Evolutionary conservation across 2,797 vertebrate species (phyloP).

Genomic region (Phrynocephalus forsythii): DNA sequence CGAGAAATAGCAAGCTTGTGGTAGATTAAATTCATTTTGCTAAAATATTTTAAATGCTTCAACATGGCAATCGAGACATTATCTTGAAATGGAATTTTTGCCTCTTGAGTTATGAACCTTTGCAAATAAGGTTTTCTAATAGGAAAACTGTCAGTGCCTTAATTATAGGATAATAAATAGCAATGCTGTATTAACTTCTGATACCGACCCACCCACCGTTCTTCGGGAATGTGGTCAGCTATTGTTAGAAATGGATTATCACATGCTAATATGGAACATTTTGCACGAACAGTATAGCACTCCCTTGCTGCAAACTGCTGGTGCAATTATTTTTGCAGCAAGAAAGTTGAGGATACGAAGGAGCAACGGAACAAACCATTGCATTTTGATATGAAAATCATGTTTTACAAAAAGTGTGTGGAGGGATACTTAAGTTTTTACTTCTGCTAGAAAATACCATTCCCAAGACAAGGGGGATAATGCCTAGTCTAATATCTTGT

Average conservation of each 20-base stretch:
- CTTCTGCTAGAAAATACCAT: conserved; percentile 66
- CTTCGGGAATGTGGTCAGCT: conserved; percentile 73
- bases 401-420: too few species aligned
- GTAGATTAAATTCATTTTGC: conserved; percentile 58
- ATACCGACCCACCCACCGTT: conserved; percentile 69
- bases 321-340: conserved; percentile 49
- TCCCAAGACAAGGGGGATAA: conserved; percentile 52
- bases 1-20: conserved; percentile 45
- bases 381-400: conserved; percentile 66
- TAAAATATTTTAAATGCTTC: conserved; percentile 49
- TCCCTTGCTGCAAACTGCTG: conserved; percentile 56
- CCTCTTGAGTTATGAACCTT: conserved; percentile 77
- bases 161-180: conserved; percentile 83
- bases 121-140: conserved; percentile 76
- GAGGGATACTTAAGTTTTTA: conserved; percentile 32
- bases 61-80: conserved; percentile 50
- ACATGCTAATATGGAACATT: conserved; percentile 54
- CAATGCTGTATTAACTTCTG: conserved; percentile 76
- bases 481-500: conserved; percentile 57
- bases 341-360: conserved; percentile 42
- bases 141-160: conserved; percentile 78
- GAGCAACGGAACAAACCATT: conserved; percentile 68
- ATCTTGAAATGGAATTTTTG: conserved; percentile 72
- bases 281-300: conserved; percentile 54
- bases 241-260: conserved; percentile 77